phyloP scores from a whole-genome alignment of 2,888 invertebrate species.

The Barypeithes pellucidus region DNA sequence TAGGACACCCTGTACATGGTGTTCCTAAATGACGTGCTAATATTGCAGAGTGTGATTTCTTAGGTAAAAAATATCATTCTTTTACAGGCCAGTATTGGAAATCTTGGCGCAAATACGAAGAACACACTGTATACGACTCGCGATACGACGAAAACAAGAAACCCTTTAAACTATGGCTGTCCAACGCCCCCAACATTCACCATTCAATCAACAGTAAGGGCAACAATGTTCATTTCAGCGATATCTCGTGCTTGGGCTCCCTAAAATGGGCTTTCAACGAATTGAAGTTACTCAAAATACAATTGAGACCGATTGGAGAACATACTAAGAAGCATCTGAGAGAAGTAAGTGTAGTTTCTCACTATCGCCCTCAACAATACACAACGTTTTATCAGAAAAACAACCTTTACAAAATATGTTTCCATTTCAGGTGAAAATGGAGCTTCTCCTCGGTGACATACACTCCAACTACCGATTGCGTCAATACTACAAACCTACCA shows the following conservation, averaged over 20 bases:
- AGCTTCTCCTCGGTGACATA: conserved; percentile 73
- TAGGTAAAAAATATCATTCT: no score
- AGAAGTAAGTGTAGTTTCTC: conserved; percentile 34
- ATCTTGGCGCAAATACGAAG: conserved; percentile 65
- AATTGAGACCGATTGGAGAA: conserved; percentile 66
- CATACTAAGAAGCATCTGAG: conserved; percentile 47
- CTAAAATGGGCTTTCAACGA: conserved; percentile 74
- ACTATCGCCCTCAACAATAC: no score
- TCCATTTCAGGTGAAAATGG: conserved; percentile 63
- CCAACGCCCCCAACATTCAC: conserved; percentile 57
- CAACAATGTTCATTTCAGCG: conserved; percentile 61
- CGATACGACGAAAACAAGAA: conserved; percentile 59
- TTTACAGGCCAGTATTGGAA: conserved; percentile 64
- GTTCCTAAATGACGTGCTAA: no score
- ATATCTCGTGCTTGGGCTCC: conserved; percentile 71
- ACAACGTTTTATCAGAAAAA: no score
- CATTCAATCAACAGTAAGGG: conserved; percentile 60
- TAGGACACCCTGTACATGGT: no score
- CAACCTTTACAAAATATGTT: no score
- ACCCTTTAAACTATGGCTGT: conserved; percentile 59
- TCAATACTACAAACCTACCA: conserved; percentile 72
- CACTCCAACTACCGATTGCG: conserved; percentile 70
- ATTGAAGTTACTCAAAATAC: conserved; percentile 72
- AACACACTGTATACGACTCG: conserved; percentile 64
- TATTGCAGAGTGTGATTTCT: no score